A percentile compares a stretch with the other conserved stretches of the same genome.
phyloP scores from a whole-genome alignment of 1,140 invertebrate species.

The Varroa destructor region DNA sequence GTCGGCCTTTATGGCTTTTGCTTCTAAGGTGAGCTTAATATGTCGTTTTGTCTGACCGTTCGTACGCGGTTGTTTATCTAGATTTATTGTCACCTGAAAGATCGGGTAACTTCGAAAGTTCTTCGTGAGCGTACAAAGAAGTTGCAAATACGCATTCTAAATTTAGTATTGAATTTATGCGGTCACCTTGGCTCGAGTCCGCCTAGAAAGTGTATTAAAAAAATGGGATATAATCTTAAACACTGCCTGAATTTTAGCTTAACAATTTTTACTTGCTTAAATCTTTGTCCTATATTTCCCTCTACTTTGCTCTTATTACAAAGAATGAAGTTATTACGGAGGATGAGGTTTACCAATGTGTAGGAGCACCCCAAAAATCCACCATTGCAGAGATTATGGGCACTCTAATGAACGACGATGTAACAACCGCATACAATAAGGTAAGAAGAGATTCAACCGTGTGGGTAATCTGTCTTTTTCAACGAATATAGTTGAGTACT shows the following conservation, averaged over 20 bases:
- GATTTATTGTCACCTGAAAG: too few relatives aligned
- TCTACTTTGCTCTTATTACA: not conserved
- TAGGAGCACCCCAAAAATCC: conserved; percentile 77
- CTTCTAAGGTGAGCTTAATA: not conserved
- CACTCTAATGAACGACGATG: conserved; percentile 74
- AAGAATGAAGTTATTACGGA: conserved; percentile 42
- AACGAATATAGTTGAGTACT: conserved; percentile 51
- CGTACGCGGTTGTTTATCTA: too few relatives aligned
- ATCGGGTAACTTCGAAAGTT: too few relatives aligned
- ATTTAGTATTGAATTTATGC: too few relatives aligned
- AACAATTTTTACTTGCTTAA: conserved; percentile 28
- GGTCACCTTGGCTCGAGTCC: too few relatives aligned
- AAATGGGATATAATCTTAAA: not conserved
- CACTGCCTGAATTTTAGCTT: not conserved
- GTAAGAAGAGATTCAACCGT: not conserved
- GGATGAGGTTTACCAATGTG: conserved; percentile 85
- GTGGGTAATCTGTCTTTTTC: conserved; percentile 37
- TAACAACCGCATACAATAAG: conserved; percentile 56
- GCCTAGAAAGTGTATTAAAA: too few relatives aligned
- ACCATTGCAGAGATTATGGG: conserved; percentile 80
- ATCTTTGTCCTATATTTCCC: conserved; percentile 4
- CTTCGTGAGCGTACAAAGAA: too few relatives aligned
- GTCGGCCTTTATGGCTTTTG: conserved; percentile 34
- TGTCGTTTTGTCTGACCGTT: not conserved
- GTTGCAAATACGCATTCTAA: too few relatives aligned